These are phyloP conservation scores for Drosophila anomelani DNA, from an alignment of 2,888 invertebrate species.

Conservation along the genomic window DNA sequence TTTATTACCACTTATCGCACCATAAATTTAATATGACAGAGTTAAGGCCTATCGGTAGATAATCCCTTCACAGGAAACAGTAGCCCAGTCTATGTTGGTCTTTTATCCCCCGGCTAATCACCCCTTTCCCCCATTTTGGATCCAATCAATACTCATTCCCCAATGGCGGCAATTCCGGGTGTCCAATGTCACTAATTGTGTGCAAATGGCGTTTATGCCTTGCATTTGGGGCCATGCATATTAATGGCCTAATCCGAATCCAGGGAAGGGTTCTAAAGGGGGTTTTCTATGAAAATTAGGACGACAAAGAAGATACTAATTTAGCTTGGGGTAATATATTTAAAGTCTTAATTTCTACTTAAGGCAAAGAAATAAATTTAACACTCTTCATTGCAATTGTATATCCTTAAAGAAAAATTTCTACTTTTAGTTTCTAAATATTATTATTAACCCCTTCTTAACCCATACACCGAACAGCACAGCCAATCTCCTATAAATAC, in stretches of 20 bases:
- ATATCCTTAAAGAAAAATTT: no score
- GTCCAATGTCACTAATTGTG: conserved; percentile 83
- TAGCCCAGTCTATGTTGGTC: conserved; percentile 14
- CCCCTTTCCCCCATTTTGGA: not conserved
- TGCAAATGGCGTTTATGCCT: conserved; percentile 80
- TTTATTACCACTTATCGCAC: conserved; percentile 63
- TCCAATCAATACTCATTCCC: conserved; percentile 37
- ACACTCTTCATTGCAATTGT: no score
- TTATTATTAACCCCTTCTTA: not conserved
- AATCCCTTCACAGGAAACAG: conserved; percentile 32
- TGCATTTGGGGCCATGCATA: conserved; percentile 75
- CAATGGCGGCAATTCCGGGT: conserved; percentile 72
- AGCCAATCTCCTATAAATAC: not conserved
- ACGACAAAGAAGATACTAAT: no score
- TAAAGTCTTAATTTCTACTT: not conserved
- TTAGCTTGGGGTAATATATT: not conserved
- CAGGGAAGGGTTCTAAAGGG: conserved; percentile 37
- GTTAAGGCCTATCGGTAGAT: conserved; percentile 21
- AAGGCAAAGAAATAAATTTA: not conserved
- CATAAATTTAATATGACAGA: conserved; percentile 66
- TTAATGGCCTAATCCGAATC: conserved; percentile 56
- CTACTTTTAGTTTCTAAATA: no score
- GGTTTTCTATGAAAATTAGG: not conserved
- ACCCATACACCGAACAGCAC: not conserved
- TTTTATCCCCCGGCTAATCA: conserved; percentile 5